Evolutionary conservation across 2,888 invertebrate genomes (phyloP), one percentile per base, ranked within the genome.

Genomic region (Brachypalpus laphriformis): DNA sequence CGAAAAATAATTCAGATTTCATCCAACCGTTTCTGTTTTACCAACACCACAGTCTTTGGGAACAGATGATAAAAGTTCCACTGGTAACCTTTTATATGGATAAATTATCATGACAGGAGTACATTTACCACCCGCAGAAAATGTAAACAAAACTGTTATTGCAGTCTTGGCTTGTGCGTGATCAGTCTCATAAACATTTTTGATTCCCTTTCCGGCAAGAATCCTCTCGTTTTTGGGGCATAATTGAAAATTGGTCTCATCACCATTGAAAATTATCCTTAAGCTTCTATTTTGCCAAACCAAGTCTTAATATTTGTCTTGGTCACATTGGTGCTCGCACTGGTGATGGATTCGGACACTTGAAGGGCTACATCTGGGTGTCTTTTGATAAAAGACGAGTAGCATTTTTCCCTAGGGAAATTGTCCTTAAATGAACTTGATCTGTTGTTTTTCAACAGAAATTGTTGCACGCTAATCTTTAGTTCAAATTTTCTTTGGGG

Each of bases 201-300:
- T 61, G 42, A 25, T 61, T 42, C 63, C 31, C n/a, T 63, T 63
- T 63, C 16, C 61, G 25, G 61, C 14, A 61, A 61, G 61, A 9
- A 61, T 28, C 47, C 47, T 63, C 31, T 49, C 47, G 18, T 65
- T 65, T 65, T 65, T 65, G 16, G 47, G 34, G 65, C 61, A 61
- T 42, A 61, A 42, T 16, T 61, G 61, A 42, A 61, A 42, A 42
- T 61, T 22, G 51, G 45, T 61, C 14, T 59, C 59, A 59, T 40
- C 59, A 59, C 59, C 59, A 7, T 59, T 59, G 9, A 59, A 59
- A 59, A 59, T 0, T 59, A 37, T 59, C 22, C 22, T 31, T 14
- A 37, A 37, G n/a, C 3, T 37, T 37, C 2, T 37, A 37, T 37
- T 37, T 37, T 37, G 11, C 9, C 37, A 45, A 5, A 42, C 2